A percentile compares a stretch with the other conserved stretches of the same genome.
Evolutionary conservation across 2,797 vertebrate species (phyloP).

Genomic region (Phataginus tricuspis): DNA sequence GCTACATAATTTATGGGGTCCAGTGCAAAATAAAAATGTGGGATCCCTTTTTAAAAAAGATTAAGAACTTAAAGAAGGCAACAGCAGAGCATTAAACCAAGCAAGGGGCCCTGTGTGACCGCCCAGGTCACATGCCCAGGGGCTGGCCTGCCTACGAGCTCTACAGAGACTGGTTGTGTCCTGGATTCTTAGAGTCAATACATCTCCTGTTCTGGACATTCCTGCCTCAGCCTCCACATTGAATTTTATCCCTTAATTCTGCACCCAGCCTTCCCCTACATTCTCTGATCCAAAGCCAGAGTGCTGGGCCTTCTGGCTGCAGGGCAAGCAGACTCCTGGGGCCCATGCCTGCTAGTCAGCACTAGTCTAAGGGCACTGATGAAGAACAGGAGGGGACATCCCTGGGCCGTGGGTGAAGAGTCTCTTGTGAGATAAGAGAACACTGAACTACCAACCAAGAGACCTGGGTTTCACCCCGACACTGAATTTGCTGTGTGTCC

Average conservation of each 20-base stretch:
- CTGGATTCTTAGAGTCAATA: not conserved
- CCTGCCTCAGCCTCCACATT: not conserved
- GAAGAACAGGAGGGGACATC: too few relatives aligned
- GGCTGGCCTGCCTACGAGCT: not conserved
- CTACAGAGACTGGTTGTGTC: not conserved
- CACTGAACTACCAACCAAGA: not conserved
- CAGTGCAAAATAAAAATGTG: not conserved
- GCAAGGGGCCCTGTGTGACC: not conserved
- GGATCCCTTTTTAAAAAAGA: not conserved
- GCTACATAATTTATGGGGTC: not conserved
- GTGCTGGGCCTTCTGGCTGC: not conserved
- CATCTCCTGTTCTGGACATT: not conserved
- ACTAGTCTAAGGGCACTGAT: not conserved
- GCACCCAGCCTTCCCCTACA: not conserved
- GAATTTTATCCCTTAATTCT: not conserved
- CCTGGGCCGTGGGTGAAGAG: not conserved
- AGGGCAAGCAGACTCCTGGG: not conserved
- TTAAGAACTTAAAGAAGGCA: not conserved
- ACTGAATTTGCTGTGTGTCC: not conserved
- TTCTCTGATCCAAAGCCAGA: constrained; percentile 1
- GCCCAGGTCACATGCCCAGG: not conserved
- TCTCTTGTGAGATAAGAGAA: not conserved
- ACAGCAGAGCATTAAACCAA: not conserved
- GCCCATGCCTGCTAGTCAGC: not conserved
- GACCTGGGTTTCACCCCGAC: not conserved